Evolutionary conservation across 2,888 invertebrate species (phyloP).

Genomic region (Amblyjoppa proteus): DNA sequence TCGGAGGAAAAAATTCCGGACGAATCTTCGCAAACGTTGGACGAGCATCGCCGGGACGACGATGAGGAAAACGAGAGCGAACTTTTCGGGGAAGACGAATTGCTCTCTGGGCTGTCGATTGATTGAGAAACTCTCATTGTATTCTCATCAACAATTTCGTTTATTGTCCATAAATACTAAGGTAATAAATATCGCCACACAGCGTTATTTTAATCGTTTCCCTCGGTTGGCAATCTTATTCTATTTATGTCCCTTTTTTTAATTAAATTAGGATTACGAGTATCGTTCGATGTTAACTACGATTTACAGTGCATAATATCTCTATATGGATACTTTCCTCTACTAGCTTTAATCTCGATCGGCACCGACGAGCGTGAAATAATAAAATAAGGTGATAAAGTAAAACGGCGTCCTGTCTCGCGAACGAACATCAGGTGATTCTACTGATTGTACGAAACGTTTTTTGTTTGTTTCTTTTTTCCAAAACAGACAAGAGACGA

Average conservation of each 20-base stretch:
- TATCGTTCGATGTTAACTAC: constrained; percentile 3
- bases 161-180: constrained; percentile 66
- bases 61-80: constrained; percentile 10
- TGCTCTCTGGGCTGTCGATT: constrained; percentile 3
- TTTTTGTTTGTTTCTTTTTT: neutral
- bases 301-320: constrained; percentile 15
- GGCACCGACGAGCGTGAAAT: constrained; percentile 2
- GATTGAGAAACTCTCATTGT: constrained; percentile 18
- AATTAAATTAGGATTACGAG: constrained; percentile 37
- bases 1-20: constrained; percentile 7
- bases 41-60: neutral
- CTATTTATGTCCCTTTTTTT: constrained; percentile 7
- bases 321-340: constrained; percentile 41
- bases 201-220: constrained; percentile 28
- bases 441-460: neutral
- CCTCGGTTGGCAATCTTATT: constrained; percentile 18
- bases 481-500: neutral
- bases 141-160: constrained; percentile 39
- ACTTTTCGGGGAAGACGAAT: neutral
- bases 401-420: neutral
- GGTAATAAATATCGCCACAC: constrained; percentile 45
- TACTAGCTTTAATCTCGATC: neutral
- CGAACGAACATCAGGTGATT: neutral
- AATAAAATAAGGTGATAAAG: constrained; percentile 8
- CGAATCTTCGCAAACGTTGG: neutral